phyloP scores from a whole-genome alignment of 2,797 vertebrate species.

The Neosilurus mollespiculum region DNA sequence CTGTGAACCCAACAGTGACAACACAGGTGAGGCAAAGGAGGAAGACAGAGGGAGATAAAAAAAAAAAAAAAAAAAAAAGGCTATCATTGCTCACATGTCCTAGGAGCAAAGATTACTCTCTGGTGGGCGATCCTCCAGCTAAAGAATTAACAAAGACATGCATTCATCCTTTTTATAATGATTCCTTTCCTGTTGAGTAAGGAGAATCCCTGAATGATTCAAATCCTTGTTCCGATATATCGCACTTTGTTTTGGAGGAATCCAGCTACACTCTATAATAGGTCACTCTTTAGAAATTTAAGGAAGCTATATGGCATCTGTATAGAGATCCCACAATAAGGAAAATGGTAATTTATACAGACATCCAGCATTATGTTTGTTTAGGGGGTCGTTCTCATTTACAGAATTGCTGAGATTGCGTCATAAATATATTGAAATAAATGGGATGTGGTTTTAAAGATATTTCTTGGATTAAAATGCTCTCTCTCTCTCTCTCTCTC shows the following conservation, averaged over 20 bases:
- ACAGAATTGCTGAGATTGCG: not conserved
- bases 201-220: conserved; percentile 6
- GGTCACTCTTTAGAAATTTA: not conserved
- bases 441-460: not conserved
- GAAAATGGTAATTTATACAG: not conserved
- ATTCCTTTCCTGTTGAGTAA: conserved; percentile 42
- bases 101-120: conserved; percentile 27
- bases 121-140: conserved; percentile 32
- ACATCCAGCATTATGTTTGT: not conserved
- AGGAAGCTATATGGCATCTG: not conserved
- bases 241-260: not conserved
- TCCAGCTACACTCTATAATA: not conserved
- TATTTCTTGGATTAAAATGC: not conserved
- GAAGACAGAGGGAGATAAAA: conserved; percentile 20
- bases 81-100: conserved; percentile 26
- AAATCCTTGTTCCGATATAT: not conserved
- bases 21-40: conserved; percentile 6
- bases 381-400: not conserved
- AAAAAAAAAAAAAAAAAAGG: conserved; percentile 8
- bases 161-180: conserved; percentile 43
- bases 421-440: not conserved
- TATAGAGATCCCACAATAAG: not conserved
- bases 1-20: not conserved
- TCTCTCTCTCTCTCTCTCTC: not conserved
- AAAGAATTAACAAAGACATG: conserved; percentile 47